phyloP scores from a whole-genome alignment of 2,113 vertebrate genomes.

The Ovis aries region DNA sequence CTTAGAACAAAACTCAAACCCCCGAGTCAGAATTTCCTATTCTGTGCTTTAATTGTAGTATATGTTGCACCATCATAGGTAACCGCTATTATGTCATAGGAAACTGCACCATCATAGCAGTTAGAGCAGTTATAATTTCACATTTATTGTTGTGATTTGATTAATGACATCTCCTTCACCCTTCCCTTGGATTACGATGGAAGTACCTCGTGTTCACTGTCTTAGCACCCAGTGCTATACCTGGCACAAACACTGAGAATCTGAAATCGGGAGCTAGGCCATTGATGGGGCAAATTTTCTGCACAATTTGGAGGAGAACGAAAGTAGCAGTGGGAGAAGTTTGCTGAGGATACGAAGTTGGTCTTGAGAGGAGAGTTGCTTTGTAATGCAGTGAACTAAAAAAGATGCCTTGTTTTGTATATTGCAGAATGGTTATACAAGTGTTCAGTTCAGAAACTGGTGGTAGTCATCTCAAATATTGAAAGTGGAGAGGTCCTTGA shows the following conservation, averaged over 20 bases:
- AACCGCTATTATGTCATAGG: background rate
- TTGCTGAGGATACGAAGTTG: background rate
- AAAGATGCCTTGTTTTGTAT: background rate
- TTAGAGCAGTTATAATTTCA: background rate
- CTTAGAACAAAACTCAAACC: background rate
- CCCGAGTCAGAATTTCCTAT: too few species aligned
- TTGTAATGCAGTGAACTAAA: background rate
- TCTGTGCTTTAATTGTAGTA: background rate
- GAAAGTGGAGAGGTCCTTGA: conserved; percentile 93
- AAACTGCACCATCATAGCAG: background rate
- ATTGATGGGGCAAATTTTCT: background rate
- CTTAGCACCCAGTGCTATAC: too few species aligned
- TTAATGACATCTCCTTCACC: background rate
- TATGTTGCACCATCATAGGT: background rate
- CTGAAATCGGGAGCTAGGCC: background rate
- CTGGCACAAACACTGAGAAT: background rate
- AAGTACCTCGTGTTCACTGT: background rate
- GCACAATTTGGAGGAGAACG: background rate
- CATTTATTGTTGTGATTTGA: background rate
- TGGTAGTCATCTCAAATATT: conserved; percentile 92
- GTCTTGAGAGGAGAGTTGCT: background rate
- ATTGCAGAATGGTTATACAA: conserved; percentile 93
- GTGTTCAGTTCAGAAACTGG: conserved; percentile 94
- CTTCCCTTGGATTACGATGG: background rate
- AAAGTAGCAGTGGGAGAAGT: background rate